Percentiles rank a stretch among this genome's conserved stretches.
These are phyloP conservation scores for Boleophthalmus pectinirostris DNA, from an alignment of 2,113 vertebrate genomes.

Conservation along the genomic window DNA sequence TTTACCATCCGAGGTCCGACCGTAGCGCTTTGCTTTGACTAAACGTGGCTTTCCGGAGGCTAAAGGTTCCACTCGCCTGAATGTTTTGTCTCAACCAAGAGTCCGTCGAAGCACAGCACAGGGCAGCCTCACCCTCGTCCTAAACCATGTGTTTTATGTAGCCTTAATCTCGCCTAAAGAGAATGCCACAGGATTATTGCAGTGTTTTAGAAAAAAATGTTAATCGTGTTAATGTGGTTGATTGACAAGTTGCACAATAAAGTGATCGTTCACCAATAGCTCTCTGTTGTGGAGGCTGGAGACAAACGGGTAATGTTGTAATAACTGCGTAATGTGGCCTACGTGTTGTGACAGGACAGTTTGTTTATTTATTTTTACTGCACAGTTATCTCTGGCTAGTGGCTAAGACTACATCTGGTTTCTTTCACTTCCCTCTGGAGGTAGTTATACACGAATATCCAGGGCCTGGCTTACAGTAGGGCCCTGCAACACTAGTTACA, in stretches of 20 bases:
- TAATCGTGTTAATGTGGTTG: neutral
- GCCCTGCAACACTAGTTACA: neutral
- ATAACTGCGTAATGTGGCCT: neutral
- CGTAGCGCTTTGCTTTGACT: constrained; percentile 22
- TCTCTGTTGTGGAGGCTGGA: neutral
- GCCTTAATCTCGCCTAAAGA: neutral
- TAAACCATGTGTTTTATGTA: neutral
- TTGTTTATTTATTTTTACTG: neutral
- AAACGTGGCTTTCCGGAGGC: constrained; percentile 41
- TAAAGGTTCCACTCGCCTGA: constrained; percentile 33
- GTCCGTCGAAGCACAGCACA: constrained; percentile 8
- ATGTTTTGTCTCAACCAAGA: constrained; percentile 25
- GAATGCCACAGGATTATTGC: neutral
- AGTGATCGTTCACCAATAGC: neutral
- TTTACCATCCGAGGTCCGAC: neutral
- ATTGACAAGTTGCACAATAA: neutral
- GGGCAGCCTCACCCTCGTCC: neutral
- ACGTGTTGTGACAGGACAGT: neutral
- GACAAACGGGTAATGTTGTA: neutral
- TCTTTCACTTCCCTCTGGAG: neutral
- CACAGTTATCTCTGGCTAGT: neutral
- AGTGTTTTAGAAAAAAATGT: neutral
- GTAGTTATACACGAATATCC: neutral
- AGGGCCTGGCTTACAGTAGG: neutral
- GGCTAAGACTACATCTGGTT: neutral